These are phyloP conservation scores for Holothuria glaberrima DNA, from an alignment of 35 echinoderm and acorn worm species.

Conservation along the genomic window DNA sequence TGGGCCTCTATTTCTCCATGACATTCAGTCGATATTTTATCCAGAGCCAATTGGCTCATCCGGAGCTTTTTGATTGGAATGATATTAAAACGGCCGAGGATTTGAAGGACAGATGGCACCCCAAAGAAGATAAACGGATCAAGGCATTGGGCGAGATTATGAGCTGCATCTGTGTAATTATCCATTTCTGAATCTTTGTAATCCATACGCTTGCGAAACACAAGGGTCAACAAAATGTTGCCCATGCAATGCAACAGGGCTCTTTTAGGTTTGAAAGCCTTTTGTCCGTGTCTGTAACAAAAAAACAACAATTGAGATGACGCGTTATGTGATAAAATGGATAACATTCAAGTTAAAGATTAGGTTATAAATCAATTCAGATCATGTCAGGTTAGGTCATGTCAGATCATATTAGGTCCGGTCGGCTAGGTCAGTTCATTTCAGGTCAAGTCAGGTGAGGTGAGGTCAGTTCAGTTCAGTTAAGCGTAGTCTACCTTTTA, in stretches of 20 bases:
- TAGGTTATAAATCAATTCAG: too few species aligned
- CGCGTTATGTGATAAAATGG: too few species aligned
- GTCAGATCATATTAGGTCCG: too few species aligned
- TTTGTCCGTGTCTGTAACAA: not conserved
- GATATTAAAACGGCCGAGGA: conserved; percentile 28
- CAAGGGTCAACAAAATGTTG: conserved; percentile 31
- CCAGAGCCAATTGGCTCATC: conserved; percentile 26
- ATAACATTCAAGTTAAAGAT: too few species aligned
- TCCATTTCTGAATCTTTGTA: conserved; percentile 25
- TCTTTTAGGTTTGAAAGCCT: conserved; percentile 29
- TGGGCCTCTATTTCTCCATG: conserved; percentile 23
- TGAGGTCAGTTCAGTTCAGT: too few species aligned
- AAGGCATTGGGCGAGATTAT: conserved; percentile 48
- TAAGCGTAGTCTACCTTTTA: too few species aligned
- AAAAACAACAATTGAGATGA: too few species aligned
- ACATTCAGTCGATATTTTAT: conserved; percentile 43
- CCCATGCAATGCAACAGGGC: conserved; percentile 48
- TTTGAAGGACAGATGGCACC: conserved; percentile 12
- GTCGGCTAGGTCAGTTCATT: too few species aligned
- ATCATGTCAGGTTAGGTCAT: too few species aligned
- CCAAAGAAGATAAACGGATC: conserved; percentile 42
- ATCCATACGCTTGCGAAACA: conserved; percentile 24
- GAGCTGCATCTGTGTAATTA: not conserved
- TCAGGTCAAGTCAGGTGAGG: too few species aligned
- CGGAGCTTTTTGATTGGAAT: conserved; percentile 35